Evolutionary conservation across 2,888 invertebrate species (phyloP).

Genomic region (Amphimallon solstitiale): DNA sequence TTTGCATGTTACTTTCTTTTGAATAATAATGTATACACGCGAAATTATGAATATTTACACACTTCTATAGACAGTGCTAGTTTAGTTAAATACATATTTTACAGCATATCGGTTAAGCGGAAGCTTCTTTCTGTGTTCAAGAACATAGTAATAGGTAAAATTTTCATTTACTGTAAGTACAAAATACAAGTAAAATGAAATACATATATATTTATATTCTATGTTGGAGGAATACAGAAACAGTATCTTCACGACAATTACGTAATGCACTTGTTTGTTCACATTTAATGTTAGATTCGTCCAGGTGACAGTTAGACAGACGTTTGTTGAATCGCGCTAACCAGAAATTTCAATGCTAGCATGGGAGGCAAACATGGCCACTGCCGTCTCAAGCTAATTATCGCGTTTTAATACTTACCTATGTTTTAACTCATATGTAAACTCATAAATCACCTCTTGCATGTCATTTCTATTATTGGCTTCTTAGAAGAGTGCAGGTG

Average conservation of each 20-base stretch:
- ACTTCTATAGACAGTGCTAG: too few species aligned
- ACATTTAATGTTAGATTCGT: constrained; percentile 33
- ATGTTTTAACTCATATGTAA: constrained; percentile 49
- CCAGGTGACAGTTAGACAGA: constrained; percentile 38
- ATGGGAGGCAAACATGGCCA: constrained; percentile 40
- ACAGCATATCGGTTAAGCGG: too few species aligned
- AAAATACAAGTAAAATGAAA: too few species aligned
- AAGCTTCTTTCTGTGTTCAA: too few species aligned
- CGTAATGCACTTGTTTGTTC: constrained; percentile 23
- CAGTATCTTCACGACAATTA: constrained; percentile 11
- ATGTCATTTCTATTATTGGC: constrained; percentile 50
- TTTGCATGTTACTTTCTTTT: too few species aligned
- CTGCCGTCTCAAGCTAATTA: constrained; percentile 45
- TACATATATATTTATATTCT: background rate
- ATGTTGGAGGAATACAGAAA: background rate
- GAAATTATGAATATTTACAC: too few species aligned
- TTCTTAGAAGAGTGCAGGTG: constrained; percentile 56
- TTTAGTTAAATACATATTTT: too few species aligned
- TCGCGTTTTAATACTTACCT: constrained; percentile 48
- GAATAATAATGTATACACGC: too few species aligned
- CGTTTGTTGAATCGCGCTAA: constrained; percentile 31
- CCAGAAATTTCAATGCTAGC: constrained; percentile 37
- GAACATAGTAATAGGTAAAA: too few species aligned
- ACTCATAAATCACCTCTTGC: constrained; percentile 52
- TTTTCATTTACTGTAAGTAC: too few species aligned